Percentiles rank a stretch among this genome's conserved stretches.
phyloP scores from a whole-genome alignment of 2,797 vertebrate species.

The Hydrolagus colliei region DNA sequence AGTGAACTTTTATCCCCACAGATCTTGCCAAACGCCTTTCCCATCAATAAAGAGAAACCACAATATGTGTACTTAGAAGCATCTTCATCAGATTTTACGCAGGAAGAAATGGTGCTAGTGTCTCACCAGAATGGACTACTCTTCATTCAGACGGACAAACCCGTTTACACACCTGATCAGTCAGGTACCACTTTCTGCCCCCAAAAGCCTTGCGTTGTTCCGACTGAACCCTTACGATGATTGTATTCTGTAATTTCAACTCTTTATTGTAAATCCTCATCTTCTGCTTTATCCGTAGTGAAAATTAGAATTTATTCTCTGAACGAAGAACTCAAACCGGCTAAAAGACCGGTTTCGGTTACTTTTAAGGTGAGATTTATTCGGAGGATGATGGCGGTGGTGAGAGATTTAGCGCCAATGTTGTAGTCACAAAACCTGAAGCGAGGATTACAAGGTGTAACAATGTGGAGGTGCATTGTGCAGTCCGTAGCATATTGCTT shows the following conservation, averaged over 20 bases:
- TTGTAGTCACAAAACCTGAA: background rate
- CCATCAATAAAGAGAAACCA: conserved; percentile 38
- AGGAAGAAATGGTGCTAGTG: conserved; percentile 57
- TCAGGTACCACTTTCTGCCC: conserved; percentile 49
- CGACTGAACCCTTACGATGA: background rate
- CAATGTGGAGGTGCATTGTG: too few species aligned
- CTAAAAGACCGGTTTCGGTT: conserved; percentile 64
- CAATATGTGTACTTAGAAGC: conserved; percentile 65
- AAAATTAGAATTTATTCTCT: conserved; percentile 80
- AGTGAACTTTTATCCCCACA: conserved; percentile 35
- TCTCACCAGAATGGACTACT: conserved; percentile 76
- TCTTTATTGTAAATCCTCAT: conserved; percentile 34
- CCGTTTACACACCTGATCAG: conserved; percentile 75
- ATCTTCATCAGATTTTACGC: conserved; percentile 60
- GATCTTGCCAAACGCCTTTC: conserved; percentile 56
- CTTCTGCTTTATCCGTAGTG: conserved; percentile 58
- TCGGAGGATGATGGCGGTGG: background rate
- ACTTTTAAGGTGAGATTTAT: conserved; percentile 70
- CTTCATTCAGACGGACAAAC: conserved; percentile 86
- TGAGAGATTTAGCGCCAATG: background rate
- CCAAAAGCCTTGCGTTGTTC: background rate
- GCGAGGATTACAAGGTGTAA: background rate
- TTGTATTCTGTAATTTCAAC: conserved; percentile 31
- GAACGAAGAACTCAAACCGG: conserved; percentile 75
- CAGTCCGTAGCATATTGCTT: too few species aligned